Evolutionary conservation across 2,888 invertebrate species (phyloP), one percentile per base, ranked within the genome.

Genomic region (Dione vanillae): DNA sequence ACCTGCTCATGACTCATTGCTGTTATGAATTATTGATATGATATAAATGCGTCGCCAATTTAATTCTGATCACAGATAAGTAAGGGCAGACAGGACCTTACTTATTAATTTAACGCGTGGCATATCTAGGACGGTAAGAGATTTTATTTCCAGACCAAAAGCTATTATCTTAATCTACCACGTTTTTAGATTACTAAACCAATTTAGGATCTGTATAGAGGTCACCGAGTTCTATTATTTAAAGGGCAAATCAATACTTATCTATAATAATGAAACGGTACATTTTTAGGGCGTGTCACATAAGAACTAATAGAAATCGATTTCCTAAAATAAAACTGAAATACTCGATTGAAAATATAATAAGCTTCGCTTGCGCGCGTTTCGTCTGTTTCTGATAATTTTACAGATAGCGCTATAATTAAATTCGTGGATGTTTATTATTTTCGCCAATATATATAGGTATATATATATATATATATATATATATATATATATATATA

Each of bases 351-450:
- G 16, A 45, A 59, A 61, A 61, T 43, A 61, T 61, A 35, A 20
- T 61, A 61, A 27, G 40, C n/a, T n/a, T 61, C 16, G 1, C 7
- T 10, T n/a, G 59, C 27, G 43, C 20, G 9, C 43, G 10, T 16
- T 45, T 27, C 16, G 49, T 47, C 49, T 47, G 3, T 51, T 51
- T 64, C 64, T 40, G 64, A 64, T 64, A 64, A 51, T 49, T 35
- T 37, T 9, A 64, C 49, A 49, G 64, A 64, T 64, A 64, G 40
- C 37, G 49, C 40, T 64, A 49, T 51, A 64, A 64, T 64, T 35
- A 37, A 51, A 64, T 37, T 14, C 64, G 49, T 49, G 64, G 19
- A 40, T 12, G 49, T 40, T 49, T 64, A 19, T 64, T 49, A 64
- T 19, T 64, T 64, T 51, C 19, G 51, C 47, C 40, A 19, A 27